These are phyloP conservation scores for Pomatostomus ruficeps DNA, from an alignment of 2,113 vertebrate genomes.

Conservation along the genomic window DNA sequence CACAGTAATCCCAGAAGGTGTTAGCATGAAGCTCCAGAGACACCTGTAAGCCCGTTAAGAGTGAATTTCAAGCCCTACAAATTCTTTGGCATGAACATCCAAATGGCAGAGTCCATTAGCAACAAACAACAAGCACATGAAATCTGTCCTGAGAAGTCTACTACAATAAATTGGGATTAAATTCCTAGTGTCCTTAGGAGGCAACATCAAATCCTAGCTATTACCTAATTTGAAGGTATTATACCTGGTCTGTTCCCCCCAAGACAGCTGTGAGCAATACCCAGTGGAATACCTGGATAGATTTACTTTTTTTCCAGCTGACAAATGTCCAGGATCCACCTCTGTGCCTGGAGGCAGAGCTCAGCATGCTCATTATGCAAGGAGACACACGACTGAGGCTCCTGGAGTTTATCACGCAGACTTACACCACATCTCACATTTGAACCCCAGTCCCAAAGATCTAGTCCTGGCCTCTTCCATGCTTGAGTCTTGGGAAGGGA, in stretches of 20 bases:
- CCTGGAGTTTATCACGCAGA: background rate
- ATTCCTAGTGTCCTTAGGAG: background rate
- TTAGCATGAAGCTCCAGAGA: background rate
- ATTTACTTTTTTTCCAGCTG: background rate
- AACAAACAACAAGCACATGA: background rate
- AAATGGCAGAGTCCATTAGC: background rate
- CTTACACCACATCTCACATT: rapidly evolving
- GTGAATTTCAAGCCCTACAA: background rate
- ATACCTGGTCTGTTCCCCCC: background rate
- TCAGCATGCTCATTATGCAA: background rate
- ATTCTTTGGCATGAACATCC: background rate
- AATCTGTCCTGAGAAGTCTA: background rate
- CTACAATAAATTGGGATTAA: background rate
- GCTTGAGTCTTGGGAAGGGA: background rate
- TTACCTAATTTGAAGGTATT: background rate
- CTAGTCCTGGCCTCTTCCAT: background rate
- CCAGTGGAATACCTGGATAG: background rate
- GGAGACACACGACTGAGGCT: rapidly evolving
- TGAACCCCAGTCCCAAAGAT: background rate
- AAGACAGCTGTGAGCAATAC: background rate
- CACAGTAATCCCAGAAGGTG: background rate
- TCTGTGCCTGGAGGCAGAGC: background rate
- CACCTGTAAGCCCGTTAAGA: background rate
- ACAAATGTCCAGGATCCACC: background rate
- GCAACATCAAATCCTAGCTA: background rate